These are phyloP conservation scores for Drosophila histrio DNA, from an alignment of 2,888 invertebrate genomes.

Conservation along the genomic window DNA sequence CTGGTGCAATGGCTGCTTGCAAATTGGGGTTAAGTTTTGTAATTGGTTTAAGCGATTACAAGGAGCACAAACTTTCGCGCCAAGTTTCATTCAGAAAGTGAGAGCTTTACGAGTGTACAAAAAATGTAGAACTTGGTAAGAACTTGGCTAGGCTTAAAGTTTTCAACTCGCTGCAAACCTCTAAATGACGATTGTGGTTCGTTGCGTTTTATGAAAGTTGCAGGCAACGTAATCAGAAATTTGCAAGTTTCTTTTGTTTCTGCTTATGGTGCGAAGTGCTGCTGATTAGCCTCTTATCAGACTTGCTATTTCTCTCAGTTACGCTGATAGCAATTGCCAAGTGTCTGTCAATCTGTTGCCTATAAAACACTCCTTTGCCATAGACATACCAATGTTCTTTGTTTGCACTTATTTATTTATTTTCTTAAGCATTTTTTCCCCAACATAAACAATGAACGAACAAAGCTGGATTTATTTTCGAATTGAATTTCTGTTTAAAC, in stretches of 20 bases:
- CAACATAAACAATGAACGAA: slow-evolving; percentile 1
- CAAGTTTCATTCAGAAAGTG: slow-evolving; percentile 28
- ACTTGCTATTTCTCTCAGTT: neutral
- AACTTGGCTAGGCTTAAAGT: neutral
- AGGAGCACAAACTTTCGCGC: slow-evolving; percentile 50
- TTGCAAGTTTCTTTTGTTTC: slow-evolving; percentile 7
- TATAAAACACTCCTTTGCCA: neutral
- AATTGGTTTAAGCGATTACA: slow-evolving; percentile 72
- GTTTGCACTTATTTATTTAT: slow-evolving; percentile 12
- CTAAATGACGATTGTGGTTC: neutral
- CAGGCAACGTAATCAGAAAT: slow-evolving; percentile 11
- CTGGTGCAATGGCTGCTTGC: slow-evolving; percentile 17
- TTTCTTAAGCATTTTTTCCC: slow-evolving; percentile 6
- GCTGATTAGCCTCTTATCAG: slow-evolving; percentile 13
- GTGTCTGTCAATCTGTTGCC: neutral
- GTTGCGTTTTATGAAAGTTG: slow-evolving; percentile 9
- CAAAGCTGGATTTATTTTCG: neutral
- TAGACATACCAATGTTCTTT: neutral
- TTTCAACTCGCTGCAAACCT: slow-evolving; percentile 2
- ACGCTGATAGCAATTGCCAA: neutral
- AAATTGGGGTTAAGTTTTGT: slow-evolving; percentile 74
- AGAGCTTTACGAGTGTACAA: slow-evolving; percentile 17
- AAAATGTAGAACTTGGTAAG: slow-evolving; percentile 20
- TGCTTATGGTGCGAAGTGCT: slow-evolving; percentile 8
- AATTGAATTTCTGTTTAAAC: neutral